Conservation (phyloP, 2,113 vertebrate species). For the Numenius arquata region DNA sequence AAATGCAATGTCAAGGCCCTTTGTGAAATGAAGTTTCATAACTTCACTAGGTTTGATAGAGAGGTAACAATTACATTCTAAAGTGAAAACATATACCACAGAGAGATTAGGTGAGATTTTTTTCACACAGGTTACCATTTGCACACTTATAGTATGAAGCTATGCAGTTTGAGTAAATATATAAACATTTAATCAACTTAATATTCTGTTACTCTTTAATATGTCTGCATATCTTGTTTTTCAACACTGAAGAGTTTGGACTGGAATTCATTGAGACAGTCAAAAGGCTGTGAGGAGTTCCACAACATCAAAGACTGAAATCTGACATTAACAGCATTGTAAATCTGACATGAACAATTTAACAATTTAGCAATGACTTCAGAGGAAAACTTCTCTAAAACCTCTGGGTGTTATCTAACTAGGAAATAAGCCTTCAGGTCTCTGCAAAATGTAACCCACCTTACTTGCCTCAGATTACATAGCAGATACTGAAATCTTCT, state of each 20-base stretch:
- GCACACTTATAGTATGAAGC: background rate
- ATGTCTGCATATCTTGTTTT: background rate
- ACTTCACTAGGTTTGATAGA: constrained; percentile 45
- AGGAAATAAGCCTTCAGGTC: constrained; percentile 34
- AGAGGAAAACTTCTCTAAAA: constrained; percentile 46
- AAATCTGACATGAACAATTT: constrained; percentile 60
- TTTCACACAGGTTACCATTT: background rate
- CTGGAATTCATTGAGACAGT: constrained; percentile 13
- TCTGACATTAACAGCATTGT: constrained; percentile 35
- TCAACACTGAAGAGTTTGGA: background rate
- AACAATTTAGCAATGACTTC: constrained; percentile 51
- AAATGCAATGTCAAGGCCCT: constrained; percentile 24
- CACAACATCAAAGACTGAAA: constrained; percentile 40
- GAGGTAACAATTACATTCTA: constrained; percentile 45
- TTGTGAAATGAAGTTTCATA: constrained; percentile 54
- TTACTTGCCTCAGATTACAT: constrained; percentile 18
- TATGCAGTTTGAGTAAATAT: constrained; percentile 20
- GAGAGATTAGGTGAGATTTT: constrained; percentile 14
- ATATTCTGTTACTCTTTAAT: constrained; percentile 39
- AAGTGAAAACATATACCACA: constrained; percentile 16
- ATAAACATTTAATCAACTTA: constrained; percentile 50
- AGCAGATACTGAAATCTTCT: background rate
- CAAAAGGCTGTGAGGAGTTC: constrained; percentile 20
- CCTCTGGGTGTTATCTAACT: constrained; percentile 24
- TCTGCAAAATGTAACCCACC: constrained; percentile 11